These are phyloP conservation scores for Agrotis segetum DNA, from an alignment of 2,888 invertebrate genomes.

Conservation along the genomic window DNA sequence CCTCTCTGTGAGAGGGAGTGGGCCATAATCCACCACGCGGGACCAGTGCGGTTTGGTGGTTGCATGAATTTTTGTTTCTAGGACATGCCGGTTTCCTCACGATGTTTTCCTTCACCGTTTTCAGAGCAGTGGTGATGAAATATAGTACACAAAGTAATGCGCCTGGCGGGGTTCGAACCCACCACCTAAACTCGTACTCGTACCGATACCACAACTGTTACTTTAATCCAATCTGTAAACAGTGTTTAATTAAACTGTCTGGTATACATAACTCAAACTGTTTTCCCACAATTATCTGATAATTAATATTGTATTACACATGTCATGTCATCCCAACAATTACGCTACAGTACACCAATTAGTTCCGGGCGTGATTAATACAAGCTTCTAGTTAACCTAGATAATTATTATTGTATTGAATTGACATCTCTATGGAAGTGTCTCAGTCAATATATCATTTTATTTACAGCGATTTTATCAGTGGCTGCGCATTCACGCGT, in stretches of 20 bases:
- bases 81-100: too few relatives aligned
- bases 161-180: too few relatives aligned
- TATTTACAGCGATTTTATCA: neutral
- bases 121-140: too few relatives aligned
- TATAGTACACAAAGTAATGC: too few relatives aligned
- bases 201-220: too few relatives aligned
- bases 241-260: neutral
- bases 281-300: neutral
- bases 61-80: too few relatives aligned
- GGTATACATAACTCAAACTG: neutral
- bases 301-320: neutral
- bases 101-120: too few relatives aligned
- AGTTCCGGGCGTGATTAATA: constrained; percentile 7
- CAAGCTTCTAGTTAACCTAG: neutral
- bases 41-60: too few relatives aligned
- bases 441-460: neutral
- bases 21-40: too few relatives aligned
- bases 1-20: too few relatives aligned
- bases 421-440: neutral
- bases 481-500: too few relatives aligned
- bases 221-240: neutral
- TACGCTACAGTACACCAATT: neutral
- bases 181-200: too few relatives aligned
- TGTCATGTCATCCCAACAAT: neutral
- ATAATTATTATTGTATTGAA: neutral